A percentile compares a stretch with the other conserved stretches of the same genome.
Conservation (phyloP, 2,888 invertebrate species). For the Idaea aversata region DNA sequence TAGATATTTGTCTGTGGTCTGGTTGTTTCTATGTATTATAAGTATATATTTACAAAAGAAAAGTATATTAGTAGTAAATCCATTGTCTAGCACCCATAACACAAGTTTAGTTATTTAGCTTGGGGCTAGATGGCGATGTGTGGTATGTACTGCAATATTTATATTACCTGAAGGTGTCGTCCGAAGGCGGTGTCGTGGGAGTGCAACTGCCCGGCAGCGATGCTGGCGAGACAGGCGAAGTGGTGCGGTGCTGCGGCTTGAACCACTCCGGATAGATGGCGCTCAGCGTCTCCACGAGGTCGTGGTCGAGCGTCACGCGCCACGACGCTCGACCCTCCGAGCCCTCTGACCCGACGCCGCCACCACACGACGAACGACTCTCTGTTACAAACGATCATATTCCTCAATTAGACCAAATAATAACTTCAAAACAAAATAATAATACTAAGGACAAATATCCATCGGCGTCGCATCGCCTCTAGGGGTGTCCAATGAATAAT, state of each 20-base stretch:
- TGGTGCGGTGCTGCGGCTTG: conserved; percentile 78
- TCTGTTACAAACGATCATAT: conserved; percentile 73
- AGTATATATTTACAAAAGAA: too few species aligned
- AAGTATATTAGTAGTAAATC: too few species aligned
- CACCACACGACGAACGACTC: conserved; percentile 87
- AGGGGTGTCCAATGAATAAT: not conserved
- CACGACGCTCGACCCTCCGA: conserved; percentile 89
- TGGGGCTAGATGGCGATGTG: too few species aligned
- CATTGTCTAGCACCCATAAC: too few species aligned
- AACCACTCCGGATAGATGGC: conserved; percentile 97
- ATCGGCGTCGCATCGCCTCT: not conserved
- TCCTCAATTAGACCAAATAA: conserved; percentile 5
- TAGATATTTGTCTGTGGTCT: too few species aligned
- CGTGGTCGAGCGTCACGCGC: conserved; percentile 95
- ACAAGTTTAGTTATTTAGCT: too few species aligned
- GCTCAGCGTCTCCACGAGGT: conserved; percentile 94
- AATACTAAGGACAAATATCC: not conserved
- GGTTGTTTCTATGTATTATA: too few species aligned
- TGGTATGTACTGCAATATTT: too few species aligned
- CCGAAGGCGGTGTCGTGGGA: conserved; percentile 59
- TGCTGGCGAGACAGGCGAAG: conserved; percentile 59
- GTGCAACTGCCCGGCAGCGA: conserved; percentile 51
- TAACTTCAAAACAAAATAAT: not conserved
- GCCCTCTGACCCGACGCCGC: conserved; percentile 86
- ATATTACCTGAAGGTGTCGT: conserved; percentile 68